Conservation (phyloP, 2,113 vertebrate species). For the Scalopus aquaticus region DNA sequence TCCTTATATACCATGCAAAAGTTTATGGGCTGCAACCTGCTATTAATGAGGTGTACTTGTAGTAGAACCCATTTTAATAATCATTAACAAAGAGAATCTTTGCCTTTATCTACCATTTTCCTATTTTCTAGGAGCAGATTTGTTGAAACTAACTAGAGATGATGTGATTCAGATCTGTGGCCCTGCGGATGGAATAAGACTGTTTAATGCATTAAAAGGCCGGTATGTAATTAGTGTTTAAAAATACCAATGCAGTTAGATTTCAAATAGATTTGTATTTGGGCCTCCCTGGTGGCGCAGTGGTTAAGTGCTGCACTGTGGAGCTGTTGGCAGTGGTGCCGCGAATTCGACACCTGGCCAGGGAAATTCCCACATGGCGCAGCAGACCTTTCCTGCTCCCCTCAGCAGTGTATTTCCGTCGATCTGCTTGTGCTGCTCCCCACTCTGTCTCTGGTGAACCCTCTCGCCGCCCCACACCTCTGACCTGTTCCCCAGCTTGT, state of each 20-base stretch:
- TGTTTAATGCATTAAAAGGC: constrained; percentile 97
- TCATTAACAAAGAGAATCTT: not conserved
- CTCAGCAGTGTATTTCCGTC: no score
- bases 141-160: constrained; percentile 96
- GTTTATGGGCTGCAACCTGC: not conserved
- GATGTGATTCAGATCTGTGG: constrained; percentile 99
- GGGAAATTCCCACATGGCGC: no score
- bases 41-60: not conserved
- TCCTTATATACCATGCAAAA: not conserved
- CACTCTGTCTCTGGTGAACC: no score
- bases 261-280: constrained; percentile 48
- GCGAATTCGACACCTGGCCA: no score
- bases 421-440: no score
- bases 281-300: no score
- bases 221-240: constrained; percentile 84
- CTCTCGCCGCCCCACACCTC: no score
- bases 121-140: constrained; percentile 89
- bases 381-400: no score
- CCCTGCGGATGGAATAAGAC: constrained; percentile 96
- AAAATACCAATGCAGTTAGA: constrained; percentile 5
- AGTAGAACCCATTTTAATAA: not conserved
- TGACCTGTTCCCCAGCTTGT: no score
- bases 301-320: no score
- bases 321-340: no score
- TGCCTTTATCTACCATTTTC: not conserved